Evolutionary conservation across 2,888 invertebrate genomes (phyloP).

Genomic region (Abscondita cerata): DNA sequence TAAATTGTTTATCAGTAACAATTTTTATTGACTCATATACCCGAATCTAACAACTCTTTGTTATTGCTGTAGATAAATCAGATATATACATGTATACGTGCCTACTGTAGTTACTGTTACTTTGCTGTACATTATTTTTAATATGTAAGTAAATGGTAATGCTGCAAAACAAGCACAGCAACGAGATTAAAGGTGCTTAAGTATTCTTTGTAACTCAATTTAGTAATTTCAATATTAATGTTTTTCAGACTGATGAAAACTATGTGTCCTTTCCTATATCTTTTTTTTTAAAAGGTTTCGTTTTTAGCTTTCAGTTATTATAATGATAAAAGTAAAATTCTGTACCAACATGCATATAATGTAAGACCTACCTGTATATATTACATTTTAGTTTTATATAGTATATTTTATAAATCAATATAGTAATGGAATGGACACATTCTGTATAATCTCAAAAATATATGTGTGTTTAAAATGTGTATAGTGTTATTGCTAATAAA

Average conservation of each 20-base stretch:
- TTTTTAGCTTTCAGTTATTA: too few relatives aligned
- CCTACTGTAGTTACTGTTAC: slow-evolving; percentile 5
- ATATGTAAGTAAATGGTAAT: neutral
- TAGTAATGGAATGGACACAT: slow-evolving; percentile 10
- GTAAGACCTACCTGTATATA: slow-evolving; percentile 8
- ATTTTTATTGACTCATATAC: neutral
- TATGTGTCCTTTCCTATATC: too few relatives aligned
- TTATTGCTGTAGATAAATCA: slow-evolving; percentile 2
- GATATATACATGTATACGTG: slow-evolving; percentile 6
- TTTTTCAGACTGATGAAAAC: too few relatives aligned
- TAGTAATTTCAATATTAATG: too few relatives aligned
- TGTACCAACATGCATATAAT: neutral
- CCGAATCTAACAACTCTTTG: neutral
- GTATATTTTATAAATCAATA: slow-evolving; percentile 5
- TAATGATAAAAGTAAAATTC: too few relatives aligned
- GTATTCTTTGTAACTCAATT: neutral
- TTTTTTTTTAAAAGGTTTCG: too few relatives aligned
- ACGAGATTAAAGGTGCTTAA: slow-evolving; percentile 10
- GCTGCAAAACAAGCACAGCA: slow-evolving; percentile 9
- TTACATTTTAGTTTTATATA: slow-evolving; percentile 1
- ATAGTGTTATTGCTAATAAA: slow-evolving; percentile 17
- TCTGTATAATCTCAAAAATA: slow-evolving; percentile 9
- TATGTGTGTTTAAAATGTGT: slow-evolving; percentile 13
- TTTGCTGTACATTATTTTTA: slow-evolving; percentile 4
- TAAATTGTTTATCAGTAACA: neutral